A percentile compares a stretch with the other conserved stretches of the same genome.
Conservation (phyloP, 2,113 vertebrate genomes). For the Athene noctua region DNA sequence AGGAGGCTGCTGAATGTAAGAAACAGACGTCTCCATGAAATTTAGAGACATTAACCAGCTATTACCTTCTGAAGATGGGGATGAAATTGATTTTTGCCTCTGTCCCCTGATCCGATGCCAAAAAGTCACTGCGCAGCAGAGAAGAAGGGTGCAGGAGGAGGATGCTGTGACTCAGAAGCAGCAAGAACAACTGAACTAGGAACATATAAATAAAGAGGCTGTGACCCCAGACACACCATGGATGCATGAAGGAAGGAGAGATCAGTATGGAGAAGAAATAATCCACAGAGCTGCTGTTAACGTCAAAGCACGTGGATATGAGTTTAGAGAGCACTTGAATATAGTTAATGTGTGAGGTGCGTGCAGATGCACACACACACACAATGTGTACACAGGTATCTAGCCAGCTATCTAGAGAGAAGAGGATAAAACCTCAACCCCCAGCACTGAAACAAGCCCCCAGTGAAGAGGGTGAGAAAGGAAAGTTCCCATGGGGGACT, state of each 20-base stretch:
- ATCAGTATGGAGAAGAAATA: background rate
- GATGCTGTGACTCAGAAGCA: background rate
- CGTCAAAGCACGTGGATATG: background rate
- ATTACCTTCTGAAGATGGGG: background rate
- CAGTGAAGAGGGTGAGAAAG: background rate
- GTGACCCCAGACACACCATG: fast-evolving
- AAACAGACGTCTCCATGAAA: background rate
- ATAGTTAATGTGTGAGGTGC: background rate
- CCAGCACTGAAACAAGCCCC: background rate
- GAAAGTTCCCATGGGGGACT: background rate
- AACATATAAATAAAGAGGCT: background rate
- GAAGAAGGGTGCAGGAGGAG: fast-evolving
- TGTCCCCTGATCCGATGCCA: background rate
- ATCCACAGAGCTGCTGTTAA: background rate
- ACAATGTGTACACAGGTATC: background rate
- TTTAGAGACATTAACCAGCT: background rate
- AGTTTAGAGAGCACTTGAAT: background rate
- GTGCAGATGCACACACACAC: no score
- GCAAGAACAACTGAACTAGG: background rate
- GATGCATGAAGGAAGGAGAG: background rate
- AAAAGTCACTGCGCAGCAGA: background rate
- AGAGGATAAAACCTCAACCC: background rate
- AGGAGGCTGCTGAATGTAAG: background rate
- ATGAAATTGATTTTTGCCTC: background rate
- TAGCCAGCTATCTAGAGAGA: background rate